Conservation (phyloP, 2,113 vertebrate genomes). For the Rousettus leschenaultii region DNA sequence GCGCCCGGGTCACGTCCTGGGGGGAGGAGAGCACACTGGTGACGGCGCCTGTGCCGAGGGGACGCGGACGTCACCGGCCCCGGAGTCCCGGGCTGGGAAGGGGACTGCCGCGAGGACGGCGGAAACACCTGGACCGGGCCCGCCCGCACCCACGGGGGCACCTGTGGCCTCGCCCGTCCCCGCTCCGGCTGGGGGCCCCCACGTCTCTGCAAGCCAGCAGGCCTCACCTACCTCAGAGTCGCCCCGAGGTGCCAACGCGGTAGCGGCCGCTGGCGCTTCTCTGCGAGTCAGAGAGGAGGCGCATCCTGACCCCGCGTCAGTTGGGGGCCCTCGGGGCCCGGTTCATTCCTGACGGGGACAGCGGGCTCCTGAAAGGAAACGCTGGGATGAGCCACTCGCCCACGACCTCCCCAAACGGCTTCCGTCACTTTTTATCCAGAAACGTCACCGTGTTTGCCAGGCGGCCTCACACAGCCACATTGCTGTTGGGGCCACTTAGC, state of each 20-base stretch:
- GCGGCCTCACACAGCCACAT: accelerated
- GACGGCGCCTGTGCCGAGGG: background rate
- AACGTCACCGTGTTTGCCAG: background rate
- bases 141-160: accelerated
- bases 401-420: accelerated
- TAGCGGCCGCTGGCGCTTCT: accelerated
- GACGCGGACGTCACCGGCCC: background rate
- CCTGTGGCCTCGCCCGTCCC: accelerated
- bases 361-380: background rate
- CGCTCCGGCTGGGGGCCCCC: accelerated
- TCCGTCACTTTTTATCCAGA: background rate
- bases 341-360: background rate
- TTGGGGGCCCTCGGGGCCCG: accelerated
- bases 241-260: accelerated
- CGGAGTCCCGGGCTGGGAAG: accelerated
- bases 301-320: accelerated
- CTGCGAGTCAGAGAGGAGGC: accelerated
- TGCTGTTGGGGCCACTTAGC: background rate
- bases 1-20: slow-evolving; percentile 83
- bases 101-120: background rate
- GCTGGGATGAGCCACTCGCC: background rate
- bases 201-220: background rate
- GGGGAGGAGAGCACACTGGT: background rate
- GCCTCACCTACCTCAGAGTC: background rate
- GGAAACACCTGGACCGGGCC: accelerated